Evolutionary conservation across 2,797 vertebrate species (phyloP).

Genomic region (Periophthalmus magnuspinnatus): DNA sequence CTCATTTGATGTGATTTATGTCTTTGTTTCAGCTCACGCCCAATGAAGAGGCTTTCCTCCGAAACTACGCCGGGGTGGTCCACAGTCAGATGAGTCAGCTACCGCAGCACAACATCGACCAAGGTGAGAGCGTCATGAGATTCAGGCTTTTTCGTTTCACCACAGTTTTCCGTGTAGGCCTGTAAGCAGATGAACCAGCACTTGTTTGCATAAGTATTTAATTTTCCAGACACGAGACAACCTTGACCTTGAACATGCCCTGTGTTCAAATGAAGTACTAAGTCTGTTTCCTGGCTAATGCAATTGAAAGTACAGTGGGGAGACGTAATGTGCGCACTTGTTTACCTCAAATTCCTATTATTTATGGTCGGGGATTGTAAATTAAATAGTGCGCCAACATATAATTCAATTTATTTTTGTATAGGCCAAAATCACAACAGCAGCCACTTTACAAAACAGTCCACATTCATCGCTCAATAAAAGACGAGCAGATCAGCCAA

Average conservation of each 20-base stretch:
- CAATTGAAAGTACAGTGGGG: too few relatives aligned
- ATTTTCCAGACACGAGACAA: neutral
- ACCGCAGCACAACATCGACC: constrained; percentile 97
- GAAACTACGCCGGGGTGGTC: constrained; percentile 93
- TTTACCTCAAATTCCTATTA: neutral
- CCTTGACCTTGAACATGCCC: neutral
- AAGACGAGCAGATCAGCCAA: too few relatives aligned
- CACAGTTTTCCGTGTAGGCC: neutral
- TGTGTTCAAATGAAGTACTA: neutral
- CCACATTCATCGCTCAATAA: too few relatives aligned
- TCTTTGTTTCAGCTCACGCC: constrained; percentile 85
- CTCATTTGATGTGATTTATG: neutral
- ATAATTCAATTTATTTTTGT: too few relatives aligned
- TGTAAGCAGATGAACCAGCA: neutral
- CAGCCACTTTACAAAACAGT: too few relatives aligned
- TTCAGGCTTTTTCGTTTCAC: neutral
- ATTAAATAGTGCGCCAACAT: too few relatives aligned
- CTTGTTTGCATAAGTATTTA: neutral
- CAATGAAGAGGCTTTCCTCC: constrained; percentile 96
- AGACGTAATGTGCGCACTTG: too few relatives aligned
- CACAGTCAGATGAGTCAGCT: constrained; percentile 98
- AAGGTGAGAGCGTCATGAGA: constrained; percentile 79
- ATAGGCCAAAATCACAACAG: too few relatives aligned
- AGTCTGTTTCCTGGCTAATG: neutral
- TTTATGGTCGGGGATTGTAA: neutral